Base-by-base conservation (phyloP, 2,888 invertebrate species). In the Liposcelis brunnea region DNA sequence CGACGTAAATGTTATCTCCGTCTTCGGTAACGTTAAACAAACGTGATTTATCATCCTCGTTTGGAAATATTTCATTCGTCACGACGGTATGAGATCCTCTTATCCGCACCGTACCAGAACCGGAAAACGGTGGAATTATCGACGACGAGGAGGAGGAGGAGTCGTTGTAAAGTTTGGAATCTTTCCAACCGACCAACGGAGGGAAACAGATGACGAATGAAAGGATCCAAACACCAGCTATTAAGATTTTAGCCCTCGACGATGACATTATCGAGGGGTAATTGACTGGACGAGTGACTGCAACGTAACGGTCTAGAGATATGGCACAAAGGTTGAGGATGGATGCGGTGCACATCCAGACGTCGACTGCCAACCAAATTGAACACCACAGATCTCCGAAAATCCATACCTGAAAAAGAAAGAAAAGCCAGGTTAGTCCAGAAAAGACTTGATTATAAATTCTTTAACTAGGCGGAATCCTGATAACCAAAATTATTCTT, bases 341-440 rank as follows among this genome's bases (percentile, higher is more conserved):
- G 55, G 91, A 93, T 0, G 95, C 91, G 0, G 97, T 97, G 67
- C 94, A 95, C 84, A 95, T 85, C 90, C 94, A 93, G 10, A 97
- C 95, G 65, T 97, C 97, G 47, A 94, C 79, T 0, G 95, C 94
- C 51, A 97, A 70, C 95, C 95, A 97, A 52, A 91, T 77, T 49
- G 86, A 83, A 67, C 95, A 97, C 90, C 94, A 93, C 37, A 89
- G 72, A 62, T 84, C 82, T 43, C 95, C 94, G 61, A 94, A 97
- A 56, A 94, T 85, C 97, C 97, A 97, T 59, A 90, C 80, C 80
- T 89, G 70, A 34, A 64, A 61, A 47, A 48, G 50, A 49, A 48
- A 49, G 10, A 38, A 37, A 31, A 48, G 26, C 2, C 2, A n/a
- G 19, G 21, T 21, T 18, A 14, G 35, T 36, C 7, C n/a, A 18